A percentile compares a stretch with the other conserved stretches of the same genome.
Conservation (phyloP, 1,140 invertebrate genomes). For the Chrysopa pallens region DNA sequence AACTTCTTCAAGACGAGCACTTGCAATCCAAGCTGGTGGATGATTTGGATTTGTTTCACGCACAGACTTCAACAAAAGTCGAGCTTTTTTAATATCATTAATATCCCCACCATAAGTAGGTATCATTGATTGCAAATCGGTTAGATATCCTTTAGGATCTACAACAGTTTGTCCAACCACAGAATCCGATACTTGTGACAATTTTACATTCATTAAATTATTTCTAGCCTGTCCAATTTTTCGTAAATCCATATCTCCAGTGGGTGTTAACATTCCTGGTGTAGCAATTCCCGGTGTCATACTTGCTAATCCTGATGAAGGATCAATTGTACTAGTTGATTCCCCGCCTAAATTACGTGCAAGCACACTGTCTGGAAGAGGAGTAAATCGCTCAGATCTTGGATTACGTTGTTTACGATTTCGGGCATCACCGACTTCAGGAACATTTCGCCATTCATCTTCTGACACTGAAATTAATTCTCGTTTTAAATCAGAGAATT, state of each 20-base stretch:
- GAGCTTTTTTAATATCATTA: conserved; percentile 97
- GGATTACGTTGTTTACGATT: conserved; percentile 95
- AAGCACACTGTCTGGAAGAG: conserved; percentile 92
- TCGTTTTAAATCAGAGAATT: conserved; percentile 95
- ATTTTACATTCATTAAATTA: conserved; percentile 97
- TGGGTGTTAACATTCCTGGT: conserved; percentile 61
- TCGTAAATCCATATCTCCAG: conserved; percentile 88
- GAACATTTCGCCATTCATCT: conserved; percentile 92
- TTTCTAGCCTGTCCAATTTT: conserved; percentile 99
- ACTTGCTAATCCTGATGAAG: conserved; percentile 63
- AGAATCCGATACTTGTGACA: conserved; percentile 94
- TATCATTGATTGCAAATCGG: conserved; percentile 97
- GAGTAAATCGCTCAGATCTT: conserved; percentile 89
- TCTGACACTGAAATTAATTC: conserved; percentile 67
- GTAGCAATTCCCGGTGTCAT: conserved; percentile 65
- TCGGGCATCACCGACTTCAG: conserved; percentile 97
- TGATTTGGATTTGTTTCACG: conserved; percentile 98
- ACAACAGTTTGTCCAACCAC: conserved; percentile 98
- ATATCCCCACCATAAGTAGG: conserved; percentile 97
- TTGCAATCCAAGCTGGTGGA: conserved; percentile 98
- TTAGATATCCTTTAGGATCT: conserved; percentile 98
- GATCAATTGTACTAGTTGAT: conserved; percentile 63
- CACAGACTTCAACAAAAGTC: conserved; percentile 91
- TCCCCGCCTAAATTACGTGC: conserved; percentile 77
- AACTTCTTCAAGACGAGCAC: conserved; percentile 95